Conservation (phyloP, 2,113 vertebrate species). For the Tupaia chinensis region DNA sequence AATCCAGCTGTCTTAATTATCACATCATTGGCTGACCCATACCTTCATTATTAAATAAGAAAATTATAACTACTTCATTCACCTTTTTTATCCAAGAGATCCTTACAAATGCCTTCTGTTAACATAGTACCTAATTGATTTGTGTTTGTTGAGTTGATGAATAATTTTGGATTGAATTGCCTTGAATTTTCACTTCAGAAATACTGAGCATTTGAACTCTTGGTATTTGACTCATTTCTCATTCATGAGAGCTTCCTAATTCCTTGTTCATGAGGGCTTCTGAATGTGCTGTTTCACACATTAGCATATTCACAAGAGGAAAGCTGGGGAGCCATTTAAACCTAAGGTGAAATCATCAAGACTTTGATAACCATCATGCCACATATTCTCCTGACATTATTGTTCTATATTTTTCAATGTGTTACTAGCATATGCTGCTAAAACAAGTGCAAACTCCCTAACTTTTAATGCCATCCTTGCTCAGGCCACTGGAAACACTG, state of each 20-base stretch:
- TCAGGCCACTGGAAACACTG: background rate
- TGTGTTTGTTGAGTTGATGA: background rate
- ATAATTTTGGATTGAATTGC: constrained; percentile 30
- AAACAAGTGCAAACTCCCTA: background rate
- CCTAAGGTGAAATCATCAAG: constrained; percentile 38
- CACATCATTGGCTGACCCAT: too few relatives aligned
- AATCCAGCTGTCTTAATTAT: too few relatives aligned
- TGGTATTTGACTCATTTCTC: background rate
- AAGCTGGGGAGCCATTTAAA: constrained; percentile 23
- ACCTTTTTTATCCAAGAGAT: background rate
- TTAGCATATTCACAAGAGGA: background rate
- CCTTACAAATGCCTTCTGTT: background rate
- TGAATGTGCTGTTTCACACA: background rate
- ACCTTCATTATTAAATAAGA: background rate
- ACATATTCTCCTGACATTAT: background rate
- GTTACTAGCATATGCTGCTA: background rate
- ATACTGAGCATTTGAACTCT: background rate
- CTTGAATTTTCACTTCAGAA: constrained; percentile 28
- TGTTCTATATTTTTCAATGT: background rate
- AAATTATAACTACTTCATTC: background rate
- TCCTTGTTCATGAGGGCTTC: background rate
- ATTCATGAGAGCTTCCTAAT: too few relatives aligned
- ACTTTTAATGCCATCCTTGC: background rate
- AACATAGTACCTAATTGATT: background rate
- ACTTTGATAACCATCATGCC: background rate